Conservation (phyloP, 2,113 vertebrate genomes). For the Prolemur simus region DNA sequence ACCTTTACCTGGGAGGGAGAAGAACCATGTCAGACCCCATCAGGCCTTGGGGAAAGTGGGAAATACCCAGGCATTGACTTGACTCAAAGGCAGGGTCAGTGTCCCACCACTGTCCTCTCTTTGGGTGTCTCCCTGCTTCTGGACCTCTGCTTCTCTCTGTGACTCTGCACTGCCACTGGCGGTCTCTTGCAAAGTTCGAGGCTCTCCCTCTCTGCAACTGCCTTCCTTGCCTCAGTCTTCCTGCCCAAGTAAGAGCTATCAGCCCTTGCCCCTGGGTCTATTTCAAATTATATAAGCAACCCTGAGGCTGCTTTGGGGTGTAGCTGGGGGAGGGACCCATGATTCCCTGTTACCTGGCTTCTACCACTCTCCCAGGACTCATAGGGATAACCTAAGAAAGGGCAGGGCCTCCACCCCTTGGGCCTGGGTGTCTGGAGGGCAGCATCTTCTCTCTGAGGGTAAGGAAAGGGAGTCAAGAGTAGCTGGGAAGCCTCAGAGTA, state of each 20-base stretch:
- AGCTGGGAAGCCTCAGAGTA: not conserved
- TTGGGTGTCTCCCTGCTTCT: not conserved
- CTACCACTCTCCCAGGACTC: not conserved
- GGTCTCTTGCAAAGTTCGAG: not conserved
- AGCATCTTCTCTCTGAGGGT: not conserved
- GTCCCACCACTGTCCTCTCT: not conserved
- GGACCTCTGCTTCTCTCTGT: not conserved
- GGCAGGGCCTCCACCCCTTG: not conserved
- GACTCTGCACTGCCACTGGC: not conserved
- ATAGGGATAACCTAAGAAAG: not conserved
- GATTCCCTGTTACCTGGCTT: not conserved
- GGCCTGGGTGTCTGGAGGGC: not conserved
- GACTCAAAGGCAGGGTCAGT: not conserved
- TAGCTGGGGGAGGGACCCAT: not conserved
- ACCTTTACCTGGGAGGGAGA: constrained; percentile 89
- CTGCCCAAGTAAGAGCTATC: not conserved
- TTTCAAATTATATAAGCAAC: not conserved
- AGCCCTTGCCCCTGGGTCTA: not conserved
- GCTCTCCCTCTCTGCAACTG: not conserved
- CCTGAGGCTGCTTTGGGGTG: not conserved
- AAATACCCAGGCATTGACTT: not conserved
- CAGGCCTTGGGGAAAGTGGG: not conserved
- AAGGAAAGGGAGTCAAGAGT: not conserved
- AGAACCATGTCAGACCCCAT: not conserved
- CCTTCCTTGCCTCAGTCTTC: not conserved